Base-by-base conservation (phyloP, 2,797 vertebrate species). In the Melanotaenia boesemani region DNA sequence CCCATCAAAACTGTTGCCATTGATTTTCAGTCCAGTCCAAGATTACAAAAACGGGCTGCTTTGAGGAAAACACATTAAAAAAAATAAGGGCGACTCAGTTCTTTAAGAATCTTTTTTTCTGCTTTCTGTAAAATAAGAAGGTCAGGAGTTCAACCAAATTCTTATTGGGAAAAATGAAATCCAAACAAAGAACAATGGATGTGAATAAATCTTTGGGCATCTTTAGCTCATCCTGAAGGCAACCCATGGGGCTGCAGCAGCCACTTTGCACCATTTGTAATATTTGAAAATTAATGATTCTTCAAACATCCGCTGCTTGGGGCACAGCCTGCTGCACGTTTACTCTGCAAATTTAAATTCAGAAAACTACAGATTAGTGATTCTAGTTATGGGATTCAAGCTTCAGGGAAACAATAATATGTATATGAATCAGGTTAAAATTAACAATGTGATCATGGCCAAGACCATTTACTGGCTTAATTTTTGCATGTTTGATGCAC, bases 291-390 rank as follows among this genome's bases (percentile, higher is more conserved):
- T 46, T 46, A 46, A 37, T 46, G 37, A 57, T 58, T 44, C 26
- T 57, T 37, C 26, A 58, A 67, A 67, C 65, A 67, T 20, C 44
- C 16, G 18, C 44, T 46, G 65, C 65, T 44, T 37, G 54, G 41
- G 65, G 37, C 65, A 5, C 52, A 57, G 65, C 20, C 54, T 57
- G 28, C 7, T 57, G 52, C 65, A 57, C 24, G 30, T 57, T 1
- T 39, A 0, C 3, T 4, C 18, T 22, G 32, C 15, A 1, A 67
- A 41, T 56, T 57, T 67, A 39, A 44, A 16, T 57, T 44, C 37
- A 67, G 54, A 67, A 57, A 54, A 39, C 6, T 2, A 37, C 32
- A 59, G n/a, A 50, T 22, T 22, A 50, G 20, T 1, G 9, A 50
- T 52, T 52, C 48, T 24, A 11, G 20, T 52, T 52, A 46, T 7